Evolutionary conservation across 2,888 invertebrate species (phyloP), one percentile per base, ranked within the genome.

Genomic region (Eupithecia centaureata): DNA sequence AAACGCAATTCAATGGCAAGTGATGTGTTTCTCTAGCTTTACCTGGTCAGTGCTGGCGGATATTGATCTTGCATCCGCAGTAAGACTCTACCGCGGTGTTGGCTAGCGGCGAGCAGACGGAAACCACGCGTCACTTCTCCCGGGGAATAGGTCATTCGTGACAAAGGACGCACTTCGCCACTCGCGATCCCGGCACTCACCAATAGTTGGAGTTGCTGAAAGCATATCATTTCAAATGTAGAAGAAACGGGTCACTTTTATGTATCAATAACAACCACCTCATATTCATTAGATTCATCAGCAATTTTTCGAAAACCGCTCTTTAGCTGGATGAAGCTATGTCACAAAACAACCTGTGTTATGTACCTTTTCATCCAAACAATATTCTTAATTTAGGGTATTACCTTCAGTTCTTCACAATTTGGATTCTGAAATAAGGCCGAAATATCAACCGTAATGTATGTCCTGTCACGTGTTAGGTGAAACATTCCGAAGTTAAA

Each of bases 51-150:
- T 5, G 68, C 70, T 0, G 70, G 32, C 0, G 42, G 18, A 0
- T 59, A 27, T 0, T 63, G 65, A 3, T 77, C 77, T 0, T 68
- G 63, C n/a, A 86, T 65, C 2, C 73, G 72, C 28, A 90, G 71
- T 28, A 89, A 75, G 33, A 82, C 86, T 0, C 87, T 80, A 25
- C 89, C 90, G 22, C 85, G 81, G 65, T 88, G 86, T 1, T 76
- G 73, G 63, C 84, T 83, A 22, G 77, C 75, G 3, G 83, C 81
- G 52, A 88, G 73, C 60, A 88, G 77, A 0, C 82, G 82, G 70
- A 87, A 82, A 0, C 89, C 89, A 3, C 86, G 82, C 1, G 83
- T 7, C 3, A 75, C 85, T 0, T 85, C 82, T 18, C 51, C 51
- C 51, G 51, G 51, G 5, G 51, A 13, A 27, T 52, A 52, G 10